Conservation (phyloP, 2,113 vertebrate species). For the Dipodomys ordii region DNA sequence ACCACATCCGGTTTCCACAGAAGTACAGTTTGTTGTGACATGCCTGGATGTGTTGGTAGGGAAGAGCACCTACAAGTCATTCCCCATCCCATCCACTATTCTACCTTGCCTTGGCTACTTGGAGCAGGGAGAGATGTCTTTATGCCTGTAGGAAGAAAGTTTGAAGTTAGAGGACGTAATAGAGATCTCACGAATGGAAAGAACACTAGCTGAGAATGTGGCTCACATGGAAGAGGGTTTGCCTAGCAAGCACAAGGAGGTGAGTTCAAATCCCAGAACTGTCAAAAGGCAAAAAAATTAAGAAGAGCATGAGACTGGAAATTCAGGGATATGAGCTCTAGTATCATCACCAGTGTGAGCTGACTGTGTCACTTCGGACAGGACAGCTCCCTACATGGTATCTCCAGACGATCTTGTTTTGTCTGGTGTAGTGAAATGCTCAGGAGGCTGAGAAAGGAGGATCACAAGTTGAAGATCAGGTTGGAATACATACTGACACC, state of each 20-base stretch:
- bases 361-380: not conserved
- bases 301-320: not conserved
- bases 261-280: no score
- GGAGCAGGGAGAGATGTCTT: not conserved
- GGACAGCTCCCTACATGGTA: not conserved
- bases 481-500: no score
- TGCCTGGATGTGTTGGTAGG: conserved; percentile 46
- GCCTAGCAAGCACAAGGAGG: no score
- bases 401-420: no score
- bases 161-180: conserved; percentile 18
- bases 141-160: conserved; percentile 11
- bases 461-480: no score
- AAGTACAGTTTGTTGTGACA: conserved; percentile 44
- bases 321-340: not conserved
- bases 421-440: not conserved
- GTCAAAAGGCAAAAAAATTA: no score
- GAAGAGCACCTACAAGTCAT: not conserved
- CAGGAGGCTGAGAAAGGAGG: not conserved
- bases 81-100: not conserved
- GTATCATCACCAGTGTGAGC: no score
- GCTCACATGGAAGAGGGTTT: no score
- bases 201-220: no score
- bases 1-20: conserved; percentile 47
- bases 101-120: not conserved
- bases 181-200: not conserved